Percentiles rank a stretch among this genome's conserved stretches.
Conservation (phyloP, 1,140 invertebrate genomes). For the Dreissena rostriformis region DNA sequence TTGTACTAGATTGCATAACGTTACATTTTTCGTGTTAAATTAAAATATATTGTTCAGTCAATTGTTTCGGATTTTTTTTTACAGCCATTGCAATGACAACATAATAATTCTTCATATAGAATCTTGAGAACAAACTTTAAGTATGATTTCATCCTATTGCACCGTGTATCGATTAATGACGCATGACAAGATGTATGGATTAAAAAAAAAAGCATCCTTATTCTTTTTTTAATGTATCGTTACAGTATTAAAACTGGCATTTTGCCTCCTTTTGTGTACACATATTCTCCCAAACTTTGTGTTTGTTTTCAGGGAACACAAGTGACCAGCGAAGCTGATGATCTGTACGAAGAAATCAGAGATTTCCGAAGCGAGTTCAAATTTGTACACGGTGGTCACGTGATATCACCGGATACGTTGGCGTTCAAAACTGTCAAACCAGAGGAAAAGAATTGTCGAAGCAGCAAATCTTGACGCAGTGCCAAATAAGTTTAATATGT, state of each 20-base stretch:
- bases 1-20: not conserved
- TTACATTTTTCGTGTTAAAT: not conserved
- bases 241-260: too few species aligned
- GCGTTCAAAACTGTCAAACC: constrained; percentile 9
- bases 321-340: constrained; percentile 37
- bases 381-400: constrained; percentile 38
- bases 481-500: not conserved
- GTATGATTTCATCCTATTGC: too few species aligned
- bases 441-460: constrained; percentile 42
- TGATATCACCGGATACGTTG: constrained; percentile 38
- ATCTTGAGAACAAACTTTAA: not conserved
- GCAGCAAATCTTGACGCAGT: constrained; percentile 34
- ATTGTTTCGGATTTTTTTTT: not conserved
- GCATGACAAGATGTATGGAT: too few species aligned
- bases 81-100: not conserved
- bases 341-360: constrained; percentile 32
- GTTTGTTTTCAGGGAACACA: constrained; percentile 38
- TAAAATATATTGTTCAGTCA: not conserved
- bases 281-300: not conserved
- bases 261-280: too few species aligned
- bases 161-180: not conserved
- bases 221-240: too few species aligned
- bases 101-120: not conserved
- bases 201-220: too few species aligned
- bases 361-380: constrained; percentile 9